phyloP scores from a whole-genome alignment of 2,113 vertebrate species.

The Hypanus sabinus region DNA sequence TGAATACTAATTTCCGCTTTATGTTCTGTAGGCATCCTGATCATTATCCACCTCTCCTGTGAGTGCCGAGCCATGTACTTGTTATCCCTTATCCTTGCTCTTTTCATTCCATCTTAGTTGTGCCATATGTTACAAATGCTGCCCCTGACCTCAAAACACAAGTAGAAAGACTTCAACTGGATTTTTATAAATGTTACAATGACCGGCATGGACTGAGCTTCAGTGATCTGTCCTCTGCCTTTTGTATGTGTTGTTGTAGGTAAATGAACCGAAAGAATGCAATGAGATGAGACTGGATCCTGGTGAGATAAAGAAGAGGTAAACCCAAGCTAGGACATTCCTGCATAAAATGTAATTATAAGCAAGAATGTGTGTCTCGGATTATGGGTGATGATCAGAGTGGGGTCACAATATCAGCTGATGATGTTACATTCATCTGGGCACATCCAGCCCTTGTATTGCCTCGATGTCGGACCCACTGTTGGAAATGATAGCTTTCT shows the following conservation, averaged over 20 bases:
- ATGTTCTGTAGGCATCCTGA: background rate
- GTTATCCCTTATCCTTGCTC: background rate
- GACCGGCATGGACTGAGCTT: background rate
- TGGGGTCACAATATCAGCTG: too few relatives aligned
- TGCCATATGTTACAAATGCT: background rate
- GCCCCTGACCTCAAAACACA: background rate
- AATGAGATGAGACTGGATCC: background rate
- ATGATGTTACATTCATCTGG: too few relatives aligned
- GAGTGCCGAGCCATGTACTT: background rate
- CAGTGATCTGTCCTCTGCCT: background rate
- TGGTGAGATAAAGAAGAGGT: background rate
- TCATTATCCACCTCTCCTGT: background rate
- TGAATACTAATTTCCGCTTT: background rate
- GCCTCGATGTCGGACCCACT: too few relatives aligned
- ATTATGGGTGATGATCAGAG: too few relatives aligned
- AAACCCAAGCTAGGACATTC: background rate
- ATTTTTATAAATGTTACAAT: background rate
- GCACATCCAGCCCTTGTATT: too few relatives aligned
- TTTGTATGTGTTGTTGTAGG: background rate
- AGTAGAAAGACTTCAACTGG: background rate
- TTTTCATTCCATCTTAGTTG: background rate
- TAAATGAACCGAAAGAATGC: background rate
- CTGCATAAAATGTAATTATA: background rate
- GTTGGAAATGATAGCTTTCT: too few relatives aligned
- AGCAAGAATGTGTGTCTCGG: background rate